Evolutionary conservation across 2,888 invertebrate genomes (phyloP).

Genomic region (Meta bourneti): DNA sequence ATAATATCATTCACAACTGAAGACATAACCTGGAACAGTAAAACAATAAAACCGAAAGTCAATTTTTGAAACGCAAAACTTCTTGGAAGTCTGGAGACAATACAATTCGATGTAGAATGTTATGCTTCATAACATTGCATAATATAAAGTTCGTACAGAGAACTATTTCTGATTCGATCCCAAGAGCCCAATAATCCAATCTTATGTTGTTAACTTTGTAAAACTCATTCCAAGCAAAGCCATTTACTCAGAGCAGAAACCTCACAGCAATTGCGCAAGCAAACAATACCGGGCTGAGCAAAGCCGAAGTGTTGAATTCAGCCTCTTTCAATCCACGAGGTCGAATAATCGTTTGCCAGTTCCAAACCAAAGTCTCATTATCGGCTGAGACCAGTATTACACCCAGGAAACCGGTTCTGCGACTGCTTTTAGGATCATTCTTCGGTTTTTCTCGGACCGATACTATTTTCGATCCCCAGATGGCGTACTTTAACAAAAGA

Average conservation of each 20-base stretch:
- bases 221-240: constrained; percentile 50
- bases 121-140: too few relatives aligned
- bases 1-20: too few relatives aligned
- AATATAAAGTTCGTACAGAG: too few relatives aligned
- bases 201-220: constrained; percentile 13
- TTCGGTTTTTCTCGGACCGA: constrained; percentile 26
- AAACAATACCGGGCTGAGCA: background rate
- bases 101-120: too few relatives aligned
- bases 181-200: constrained; percentile 48
- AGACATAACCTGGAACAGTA: too few relatives aligned
- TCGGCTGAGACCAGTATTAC: constrained; percentile 53
- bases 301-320: constrained; percentile 43
- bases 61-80: too few relatives aligned
- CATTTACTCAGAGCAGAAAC: constrained; percentile 39
- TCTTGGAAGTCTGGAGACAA: too few relatives aligned
- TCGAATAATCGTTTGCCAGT: constrained; percentile 63
- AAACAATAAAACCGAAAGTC: too few relatives aligned
- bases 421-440: constrained; percentile 38
- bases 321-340: constrained; percentile 32
- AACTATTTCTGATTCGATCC: constrained; percentile 28
- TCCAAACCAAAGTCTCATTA: constrained; percentile 57
- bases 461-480: constrained; percentile 50
- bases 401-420: constrained; percentile 46
- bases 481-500: constrained; percentile 35
- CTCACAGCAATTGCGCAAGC: constrained; percentile 5